Base-by-base conservation (phyloP, 2,888 invertebrate genomes). In the Drosophila subsilvestris region DNA sequence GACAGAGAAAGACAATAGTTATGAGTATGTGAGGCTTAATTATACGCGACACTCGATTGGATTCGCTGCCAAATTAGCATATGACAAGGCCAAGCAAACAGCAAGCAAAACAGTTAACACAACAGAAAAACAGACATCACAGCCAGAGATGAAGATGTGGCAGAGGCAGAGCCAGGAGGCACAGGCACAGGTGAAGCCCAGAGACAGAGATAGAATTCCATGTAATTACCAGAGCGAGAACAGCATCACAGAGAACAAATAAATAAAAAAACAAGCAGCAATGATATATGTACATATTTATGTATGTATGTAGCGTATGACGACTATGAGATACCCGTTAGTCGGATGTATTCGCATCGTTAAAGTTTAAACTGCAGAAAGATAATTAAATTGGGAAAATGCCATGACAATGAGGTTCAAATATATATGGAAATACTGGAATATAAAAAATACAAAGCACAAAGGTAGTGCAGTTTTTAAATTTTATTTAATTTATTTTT, bases 151-250 rank as follows among this genome's bases (percentile, higher is more conserved):
- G 10, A 37, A 65, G 49, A 27, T 27, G 27, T 27, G 27, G 14
- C 29, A 29, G 29, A 10, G 12, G 43, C 10, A 43, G 54, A 55
- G 48, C 48, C 42, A 37, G 18, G 47, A 6, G 48, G 27, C 49
- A 32, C 55, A 66, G 65, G 48, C 65, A 63, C 42, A 70, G 50
- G 53, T 63, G 55, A 70, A 57, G 27, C 44, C 22, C 25, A 43
- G n/a, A 45, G 61, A 56, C 56, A 62, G 68, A 44, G 57, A 47
- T 29, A 45, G 29, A 22, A 57, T 68, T 63, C 69, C 58, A 65
- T 86, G 86, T 86, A 86, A 83, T 83, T 83, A 84, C 71, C 57
- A 63, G 70, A 56, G 60, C 55, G 47, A 37, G 37, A 37, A 37
- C 37, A 37, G 14, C 37, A 37, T 37, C 37, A 14, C 48, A 22